Percentiles rank a stretch among this genome's conserved stretches.
These are phyloP conservation scores for Acrossocheilus fasciatus DNA, from an alignment of 2,797 vertebrate genomes.

Conservation along the genomic window DNA sequence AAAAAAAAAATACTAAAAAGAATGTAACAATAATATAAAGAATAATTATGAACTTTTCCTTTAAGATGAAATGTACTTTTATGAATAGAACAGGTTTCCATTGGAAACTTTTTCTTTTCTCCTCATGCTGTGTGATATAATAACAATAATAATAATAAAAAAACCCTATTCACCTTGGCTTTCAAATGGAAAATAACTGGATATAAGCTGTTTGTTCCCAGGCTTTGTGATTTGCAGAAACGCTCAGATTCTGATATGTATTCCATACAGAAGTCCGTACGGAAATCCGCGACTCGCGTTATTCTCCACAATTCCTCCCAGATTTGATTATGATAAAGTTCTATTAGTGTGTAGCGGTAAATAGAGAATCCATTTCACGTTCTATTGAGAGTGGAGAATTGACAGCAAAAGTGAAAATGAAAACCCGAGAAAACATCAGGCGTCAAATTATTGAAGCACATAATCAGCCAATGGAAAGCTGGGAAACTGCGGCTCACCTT, in stretches of 20 bases:
- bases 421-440: conserved; percentile 75
- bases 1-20: background rate
- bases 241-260: conserved; percentile 66
- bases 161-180: conserved; percentile 64
- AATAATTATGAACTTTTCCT: background rate
- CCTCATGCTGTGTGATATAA: conserved; percentile 50
- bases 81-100: conserved; percentile 41
- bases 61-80: background rate
- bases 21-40: background rate
- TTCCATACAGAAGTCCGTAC: conserved; percentile 69
- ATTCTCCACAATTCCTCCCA: conserved; percentile 56
- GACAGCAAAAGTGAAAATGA: conserved; percentile 70
- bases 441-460: conserved; percentile 80
- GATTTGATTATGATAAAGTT: conserved; percentile 82
- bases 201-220: conserved; percentile 64
- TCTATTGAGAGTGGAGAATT: conserved; percentile 78
- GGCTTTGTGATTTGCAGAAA: conserved; percentile 58
- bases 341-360: conserved; percentile 76
- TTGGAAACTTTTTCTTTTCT: conserved; percentile 64
- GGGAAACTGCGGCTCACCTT: conserved; percentile 41
- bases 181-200: conserved; percentile 67
- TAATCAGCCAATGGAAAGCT: conserved; percentile 74
- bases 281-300: conserved; percentile 56
- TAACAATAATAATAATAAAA: conserved; percentile 49
- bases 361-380: conserved; percentile 76